Conservation (phyloP, 2,797 vertebrate genomes). For the Gallinago stenura region DNA sequence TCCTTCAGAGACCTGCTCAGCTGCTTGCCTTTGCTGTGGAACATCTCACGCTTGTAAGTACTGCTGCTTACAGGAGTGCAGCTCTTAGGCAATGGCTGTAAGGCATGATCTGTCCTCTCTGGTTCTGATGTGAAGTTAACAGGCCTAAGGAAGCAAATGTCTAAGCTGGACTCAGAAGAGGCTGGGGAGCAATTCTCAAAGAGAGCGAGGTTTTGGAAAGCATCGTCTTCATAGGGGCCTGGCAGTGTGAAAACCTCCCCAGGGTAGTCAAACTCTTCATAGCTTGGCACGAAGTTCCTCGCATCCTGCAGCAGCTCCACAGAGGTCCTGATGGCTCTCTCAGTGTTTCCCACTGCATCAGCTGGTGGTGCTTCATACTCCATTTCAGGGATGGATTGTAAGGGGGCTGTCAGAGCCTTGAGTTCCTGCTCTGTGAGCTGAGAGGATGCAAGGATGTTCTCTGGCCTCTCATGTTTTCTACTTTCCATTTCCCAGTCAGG, state of each 20-base stretch:
- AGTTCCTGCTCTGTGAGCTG: constrained; percentile 87
- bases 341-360: constrained; percentile 74
- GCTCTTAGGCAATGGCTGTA: constrained; percentile 80
- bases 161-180: constrained; percentile 94
- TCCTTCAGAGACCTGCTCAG: constrained; percentile 95
- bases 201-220: constrained; percentile 82
- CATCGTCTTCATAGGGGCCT: constrained; percentile 86
- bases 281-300: constrained; percentile 79
- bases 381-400: constrained; percentile 90
- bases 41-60: constrained; percentile 87
- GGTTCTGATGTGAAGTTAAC: constrained; percentile 85
- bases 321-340: constrained; percentile 82
- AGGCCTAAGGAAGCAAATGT: constrained; percentile 93
- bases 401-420: constrained; percentile 80
- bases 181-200: constrained; percentile 91
- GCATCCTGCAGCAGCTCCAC: constrained; percentile 83
- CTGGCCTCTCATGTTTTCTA: constrained; percentile 81
- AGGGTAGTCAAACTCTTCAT: constrained; percentile 83
- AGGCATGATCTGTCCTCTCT: constrained; percentile 81
- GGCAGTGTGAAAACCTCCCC: constrained; percentile 84
- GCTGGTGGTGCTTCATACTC: constrained; percentile 79
- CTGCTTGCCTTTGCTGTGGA: constrained; percentile 93
- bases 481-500: constrained; percentile 87
- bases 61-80: constrained; percentile 81
- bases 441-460: constrained; percentile 79